Evolutionary conservation across 2,888 invertebrate species (phyloP).

Genomic region (Spatulosminthurus flaviceps): DNA sequence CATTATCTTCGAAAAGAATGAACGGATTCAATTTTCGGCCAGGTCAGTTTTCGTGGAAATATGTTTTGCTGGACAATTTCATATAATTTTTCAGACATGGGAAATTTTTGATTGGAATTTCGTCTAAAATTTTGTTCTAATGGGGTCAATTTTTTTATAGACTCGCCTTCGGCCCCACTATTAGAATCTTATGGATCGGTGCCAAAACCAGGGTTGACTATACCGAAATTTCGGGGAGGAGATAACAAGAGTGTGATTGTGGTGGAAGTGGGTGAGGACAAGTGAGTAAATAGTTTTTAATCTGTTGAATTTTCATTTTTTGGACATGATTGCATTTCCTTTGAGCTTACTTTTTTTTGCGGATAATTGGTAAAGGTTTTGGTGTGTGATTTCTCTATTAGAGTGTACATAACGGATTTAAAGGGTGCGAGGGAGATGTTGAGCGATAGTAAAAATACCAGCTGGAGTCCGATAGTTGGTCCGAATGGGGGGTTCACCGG

Average conservation of each 20-base stretch:
- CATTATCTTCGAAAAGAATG: no score
- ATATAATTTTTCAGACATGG: no score
- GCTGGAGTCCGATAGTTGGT: not conserved
- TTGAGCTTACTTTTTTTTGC: no score
- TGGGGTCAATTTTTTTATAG: no score
- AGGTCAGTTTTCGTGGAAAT: no score
- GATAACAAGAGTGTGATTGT: not conserved
- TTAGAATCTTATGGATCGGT: not conserved
- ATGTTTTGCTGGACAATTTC: no score
- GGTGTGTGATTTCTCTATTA: not conserved
- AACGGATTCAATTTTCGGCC: no score
- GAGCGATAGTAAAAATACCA: not conserved
- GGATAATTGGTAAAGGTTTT: not conserved
- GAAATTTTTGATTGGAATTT: no score
- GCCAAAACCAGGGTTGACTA: not conserved
- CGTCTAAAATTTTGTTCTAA: no score
- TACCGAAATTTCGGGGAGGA: not conserved
- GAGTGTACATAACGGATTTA: slow-evolving; percentile 2
- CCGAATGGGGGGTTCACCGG: not conserved
- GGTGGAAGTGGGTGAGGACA: not conserved
- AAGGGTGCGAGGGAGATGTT: not conserved
- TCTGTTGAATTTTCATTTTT: no score
- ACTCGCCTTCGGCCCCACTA: not conserved
- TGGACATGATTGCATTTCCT: no score
- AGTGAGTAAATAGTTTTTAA: not conserved